These are phyloP conservation scores for Piprites chloris DNA, from an alignment of 2,113 vertebrate species.

Conservation along the genomic window DNA sequence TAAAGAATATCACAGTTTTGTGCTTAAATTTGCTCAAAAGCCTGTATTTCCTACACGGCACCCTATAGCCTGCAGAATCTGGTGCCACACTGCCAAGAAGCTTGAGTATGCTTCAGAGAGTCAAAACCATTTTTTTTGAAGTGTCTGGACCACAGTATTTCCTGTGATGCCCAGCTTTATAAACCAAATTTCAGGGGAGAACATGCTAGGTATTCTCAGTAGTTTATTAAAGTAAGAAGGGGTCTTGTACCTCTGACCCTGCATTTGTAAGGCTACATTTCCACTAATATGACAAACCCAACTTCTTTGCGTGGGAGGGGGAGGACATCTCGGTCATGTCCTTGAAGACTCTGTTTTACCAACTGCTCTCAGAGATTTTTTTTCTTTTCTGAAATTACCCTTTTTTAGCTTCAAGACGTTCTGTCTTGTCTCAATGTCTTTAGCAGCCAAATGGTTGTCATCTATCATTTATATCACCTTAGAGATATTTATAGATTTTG, in stretches of 20 bases:
- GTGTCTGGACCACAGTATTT: background rate
- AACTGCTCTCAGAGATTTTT: background rate
- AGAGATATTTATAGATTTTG: constrained; percentile 45
- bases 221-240: background rate
- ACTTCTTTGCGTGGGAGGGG: background rate
- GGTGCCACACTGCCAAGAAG: background rate
- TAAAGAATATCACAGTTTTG: background rate
- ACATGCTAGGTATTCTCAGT: background rate
- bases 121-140: background rate
- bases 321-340: background rate
- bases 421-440: constrained; percentile 13
- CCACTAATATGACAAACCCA: background rate
- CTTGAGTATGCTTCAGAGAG: background rate
- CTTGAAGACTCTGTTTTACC: background rate
- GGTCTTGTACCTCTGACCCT: background rate
- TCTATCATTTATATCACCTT: constrained; percentile 38
- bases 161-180: background rate
- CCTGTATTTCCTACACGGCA: background rate
- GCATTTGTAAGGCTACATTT: background rate
- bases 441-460: constrained; percentile 31
- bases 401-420: constrained; percentile 26
- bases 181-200: background rate
- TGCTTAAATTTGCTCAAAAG: background rate
- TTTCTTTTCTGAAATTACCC: background rate
- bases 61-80: background rate